Percentiles rank a stretch among this genome's conserved stretches.
phyloP scores from a whole-genome alignment of 23 tunicate species.

The Diplosoma virens region DNA sequence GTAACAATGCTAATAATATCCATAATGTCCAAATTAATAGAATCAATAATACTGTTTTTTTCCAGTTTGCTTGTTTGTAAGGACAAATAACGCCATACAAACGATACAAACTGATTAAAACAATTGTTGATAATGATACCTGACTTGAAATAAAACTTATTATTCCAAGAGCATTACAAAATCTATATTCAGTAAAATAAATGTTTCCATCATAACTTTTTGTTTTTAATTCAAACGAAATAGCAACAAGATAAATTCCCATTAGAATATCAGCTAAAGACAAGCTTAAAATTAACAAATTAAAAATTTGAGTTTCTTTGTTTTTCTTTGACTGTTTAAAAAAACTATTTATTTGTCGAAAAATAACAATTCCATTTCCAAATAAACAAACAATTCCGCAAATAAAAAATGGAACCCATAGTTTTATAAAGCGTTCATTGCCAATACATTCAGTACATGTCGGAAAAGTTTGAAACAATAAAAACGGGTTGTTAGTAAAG shows the following conservation, averaged over 20 bases:
- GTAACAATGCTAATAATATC: background rate
- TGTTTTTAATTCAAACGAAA: background rate
- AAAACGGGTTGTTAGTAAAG: no score
- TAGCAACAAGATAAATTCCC: background rate
- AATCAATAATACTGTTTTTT: background rate
- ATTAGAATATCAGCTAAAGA: conserved; percentile 3
- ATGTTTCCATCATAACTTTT: background rate
- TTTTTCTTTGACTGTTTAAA: background rate
- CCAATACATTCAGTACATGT: no score
- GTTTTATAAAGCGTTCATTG: no score
- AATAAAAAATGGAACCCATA: background rate
- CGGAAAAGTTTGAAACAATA: no score
- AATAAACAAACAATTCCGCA: background rate
- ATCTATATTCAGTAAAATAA: background rate
- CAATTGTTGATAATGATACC: background rate
- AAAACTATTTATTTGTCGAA: background rate
- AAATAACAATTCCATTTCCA: background rate
- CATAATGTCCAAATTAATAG: background rate
- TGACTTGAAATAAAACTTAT: background rate
- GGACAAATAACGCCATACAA: background rate
- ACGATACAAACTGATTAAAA: background rate
- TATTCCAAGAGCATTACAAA: background rate
- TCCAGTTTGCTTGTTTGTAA: background rate
- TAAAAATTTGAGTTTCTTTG: conserved; percentile 7
- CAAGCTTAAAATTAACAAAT: background rate